Base-by-base conservation (phyloP, 2,888 invertebrate species). In the Sinhomidia bicolor region DNA sequence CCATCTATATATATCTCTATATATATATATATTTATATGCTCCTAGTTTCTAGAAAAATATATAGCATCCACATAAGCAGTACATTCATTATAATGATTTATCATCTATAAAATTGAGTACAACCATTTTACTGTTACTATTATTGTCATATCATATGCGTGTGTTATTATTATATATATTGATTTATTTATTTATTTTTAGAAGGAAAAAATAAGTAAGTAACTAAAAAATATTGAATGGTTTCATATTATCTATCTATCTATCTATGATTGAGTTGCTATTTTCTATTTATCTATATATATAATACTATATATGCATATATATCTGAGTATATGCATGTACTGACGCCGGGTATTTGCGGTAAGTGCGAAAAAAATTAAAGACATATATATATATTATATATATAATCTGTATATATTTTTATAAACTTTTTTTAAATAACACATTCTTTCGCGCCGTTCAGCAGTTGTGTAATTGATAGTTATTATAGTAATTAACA, bases 121-220 rank as follows among this genome's bases (percentile, higher is more conserved):
- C n/a, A 57, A 17, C 20, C 2, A 14, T 44, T 12, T 51, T 51
- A 7, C n/a, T n/a, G n/a, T 51, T 51, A 20, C 20, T 57, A 9
- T 57, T 23, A 23, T 57, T 57, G 10, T 57, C 23, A 57, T n/a
- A 57, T 57, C 57, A 62, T 62, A 62, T 29, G 10, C 29, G 62
- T 62, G 62, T 62, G 62, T 57, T 57, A 57, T 57, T 23, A n/a
- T 36, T 36, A n/a, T n/a, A n/a, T n/a, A n/a, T n/a, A 36, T 29
- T 62, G 62, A 62, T 29, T 62, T 12, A 29, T 62, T 62, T 12
- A 29, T 62, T 62, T 62, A 29, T 29, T 62, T 62, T 62, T 62
- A 62, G 62, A 29, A 62, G 29, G 29, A 62, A 62, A 62, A 62
- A 62, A 62, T 57, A 57, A 57, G 57, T 57, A 57, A 57, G 57